Percentiles rank a stretch among this genome's conserved stretches.
Evolutionary conservation across 2,888 invertebrate genomes (phyloP).

Genomic region (Sarcophaga rosellei): DNA sequence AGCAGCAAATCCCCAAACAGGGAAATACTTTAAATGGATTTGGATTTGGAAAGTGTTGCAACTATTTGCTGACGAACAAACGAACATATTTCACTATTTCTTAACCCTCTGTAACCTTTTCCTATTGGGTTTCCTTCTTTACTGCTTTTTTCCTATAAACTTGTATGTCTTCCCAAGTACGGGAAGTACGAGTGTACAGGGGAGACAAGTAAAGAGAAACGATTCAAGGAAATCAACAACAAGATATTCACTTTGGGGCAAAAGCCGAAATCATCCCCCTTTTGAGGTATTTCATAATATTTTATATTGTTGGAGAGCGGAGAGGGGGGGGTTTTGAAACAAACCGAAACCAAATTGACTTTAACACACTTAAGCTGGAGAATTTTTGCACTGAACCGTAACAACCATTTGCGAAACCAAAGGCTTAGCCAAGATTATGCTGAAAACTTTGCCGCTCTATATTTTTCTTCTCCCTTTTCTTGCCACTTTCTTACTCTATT

Average conservation of each 20-base stretch:
- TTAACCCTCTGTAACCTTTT: neutral
- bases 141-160: neutral
- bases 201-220: neutral
- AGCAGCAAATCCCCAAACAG: conserved; percentile 27
- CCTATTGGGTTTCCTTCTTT: neutral
- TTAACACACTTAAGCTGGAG: conserved; percentile 43
- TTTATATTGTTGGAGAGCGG: neutral
- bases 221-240: conserved; percentile 37
- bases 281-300: neutral
- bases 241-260: conserved; percentile 14
- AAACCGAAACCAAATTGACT: conserved; percentile 34
- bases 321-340: neutral
- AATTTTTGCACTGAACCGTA: conserved; percentile 59
- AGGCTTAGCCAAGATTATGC: conserved; percentile 69
- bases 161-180: neutral
- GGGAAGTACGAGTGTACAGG: neutral
- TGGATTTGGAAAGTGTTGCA: conserved; percentile 34
- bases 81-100: neutral
- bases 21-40: conserved; percentile 46
- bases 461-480: conserved; percentile 22
- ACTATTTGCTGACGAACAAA: neutral
- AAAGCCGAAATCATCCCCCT: neutral
- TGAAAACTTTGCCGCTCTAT: conserved; percentile 55
- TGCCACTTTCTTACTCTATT: neutral
- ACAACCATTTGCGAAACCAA: conserved; percentile 61